A percentile compares a stretch with the other conserved stretches of the same genome.
phyloP scores from a whole-genome alignment of 2,113 vertebrate genomes.

The Lasiurus borealis region DNA sequence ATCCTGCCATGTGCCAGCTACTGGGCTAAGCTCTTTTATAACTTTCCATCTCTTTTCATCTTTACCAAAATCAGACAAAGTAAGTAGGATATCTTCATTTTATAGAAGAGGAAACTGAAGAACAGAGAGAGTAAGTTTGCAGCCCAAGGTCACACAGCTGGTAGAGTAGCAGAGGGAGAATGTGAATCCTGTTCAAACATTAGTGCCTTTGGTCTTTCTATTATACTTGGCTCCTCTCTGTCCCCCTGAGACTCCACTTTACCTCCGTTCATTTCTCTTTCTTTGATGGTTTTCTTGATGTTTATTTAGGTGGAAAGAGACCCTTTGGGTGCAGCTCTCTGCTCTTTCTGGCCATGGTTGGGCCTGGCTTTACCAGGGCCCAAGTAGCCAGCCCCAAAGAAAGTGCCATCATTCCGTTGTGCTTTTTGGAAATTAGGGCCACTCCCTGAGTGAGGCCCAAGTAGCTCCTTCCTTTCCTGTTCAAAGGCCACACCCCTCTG shows the following conservation, averaged over 20 bases:
- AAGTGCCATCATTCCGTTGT: background rate
- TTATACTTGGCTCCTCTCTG: background rate
- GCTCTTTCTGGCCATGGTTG: background rate
- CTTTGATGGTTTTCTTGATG: slow-evolving; percentile 24
- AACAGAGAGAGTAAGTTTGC: slow-evolving; percentile 32
- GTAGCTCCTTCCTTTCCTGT: slow-evolving; percentile 3
- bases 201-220: background rate
- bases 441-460: background rate
- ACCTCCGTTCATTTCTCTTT: background rate
- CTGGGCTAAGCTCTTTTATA: background rate
- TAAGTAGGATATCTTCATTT: background rate
- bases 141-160: background rate
- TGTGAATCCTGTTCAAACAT: background rate
- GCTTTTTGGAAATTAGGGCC: slow-evolving; percentile 14
- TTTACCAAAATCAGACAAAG: slow-evolving; percentile 6
- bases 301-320: background rate
- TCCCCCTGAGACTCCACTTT: background rate
- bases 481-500: background rate
- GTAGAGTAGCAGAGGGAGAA: background rate
- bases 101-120: background rate
- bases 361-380: background rate
- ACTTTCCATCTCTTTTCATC: slow-evolving; percentile 22
- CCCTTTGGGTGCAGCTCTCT: background rate
- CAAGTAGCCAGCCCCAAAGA: background rate
- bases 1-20: background rate